Conservation (phyloP, 1,140 invertebrate genomes). For the Lycorma delicatula region DNA sequence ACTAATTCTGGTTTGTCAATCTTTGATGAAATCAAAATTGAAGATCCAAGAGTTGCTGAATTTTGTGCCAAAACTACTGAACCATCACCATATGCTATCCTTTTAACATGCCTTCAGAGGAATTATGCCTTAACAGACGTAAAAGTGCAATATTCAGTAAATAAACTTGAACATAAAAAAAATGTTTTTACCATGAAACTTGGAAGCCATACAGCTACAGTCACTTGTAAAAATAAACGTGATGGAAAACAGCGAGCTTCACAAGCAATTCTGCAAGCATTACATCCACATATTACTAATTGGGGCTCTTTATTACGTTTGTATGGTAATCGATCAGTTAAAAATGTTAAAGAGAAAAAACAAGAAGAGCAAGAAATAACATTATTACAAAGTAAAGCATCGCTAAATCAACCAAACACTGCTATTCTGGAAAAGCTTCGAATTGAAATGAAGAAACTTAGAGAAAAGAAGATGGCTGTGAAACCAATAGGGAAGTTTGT, state of each 20-base stretch:
- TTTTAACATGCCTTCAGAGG: slow-evolving; percentile 84
- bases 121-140: slow-evolving; percentile 25
- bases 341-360: slow-evolving; percentile 90
- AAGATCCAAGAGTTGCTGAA: slow-evolving; percentile 87
- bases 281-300: slow-evolving; percentile 88
- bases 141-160: slow-evolving; percentile 62
- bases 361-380: slow-evolving; percentile 91
- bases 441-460: slow-evolving; percentile 77
- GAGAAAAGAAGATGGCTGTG: slow-evolving; percentile 32
- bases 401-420: slow-evolving; percentile 85
- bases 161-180: slow-evolving; percentile 81
- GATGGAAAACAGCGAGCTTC: slow-evolving; percentile 96
- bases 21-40: slow-evolving; percentile 91
- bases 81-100: slow-evolving; percentile 86
- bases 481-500: slow-evolving; percentile 9
- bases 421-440: slow-evolving; percentile 86
- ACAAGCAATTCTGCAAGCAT: slow-evolving; percentile 82
- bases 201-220: slow-evolving; percentile 82
- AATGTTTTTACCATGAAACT: slow-evolving; percentile 94
- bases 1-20: slow-evolving; percentile 43
- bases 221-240: slow-evolving; percentile 88
- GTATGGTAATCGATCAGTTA: slow-evolving; percentile 88
- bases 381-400: slow-evolving; percentile 78
- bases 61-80: slow-evolving; percentile 92
- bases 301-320: slow-evolving; percentile 90